Conservation (phyloP, 2,797 vertebrate genomes). For the Esox lucius region DNA sequence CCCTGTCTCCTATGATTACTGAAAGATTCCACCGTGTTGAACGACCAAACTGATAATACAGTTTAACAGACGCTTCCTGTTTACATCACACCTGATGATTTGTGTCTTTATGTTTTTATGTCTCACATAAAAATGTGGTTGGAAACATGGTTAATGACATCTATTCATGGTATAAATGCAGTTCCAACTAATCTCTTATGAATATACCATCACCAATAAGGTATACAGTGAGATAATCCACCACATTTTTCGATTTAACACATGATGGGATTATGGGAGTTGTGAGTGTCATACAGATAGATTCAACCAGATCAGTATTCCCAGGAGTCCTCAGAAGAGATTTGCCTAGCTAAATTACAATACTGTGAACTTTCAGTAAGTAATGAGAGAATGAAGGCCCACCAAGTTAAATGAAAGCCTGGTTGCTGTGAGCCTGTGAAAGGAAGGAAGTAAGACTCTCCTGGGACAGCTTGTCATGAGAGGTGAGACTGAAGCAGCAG, state of each 20-base stretch:
- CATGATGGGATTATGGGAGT: constrained; percentile 41
- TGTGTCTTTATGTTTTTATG: too few relatives aligned
- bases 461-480: constrained; percentile 73
- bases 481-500: constrained; percentile 75
- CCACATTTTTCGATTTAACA: constrained; percentile 34
- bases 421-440: constrained; percentile 53
- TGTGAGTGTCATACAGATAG: constrained; percentile 37
- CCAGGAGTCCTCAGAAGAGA: constrained; percentile 28
- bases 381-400: constrained; percentile 29
- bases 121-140: too few relatives aligned
- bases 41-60: too few relatives aligned
- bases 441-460: constrained; percentile 55
- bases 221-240: neutral
- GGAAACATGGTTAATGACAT: neutral
- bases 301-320: constrained; percentile 45
- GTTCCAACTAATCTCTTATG: neutral
- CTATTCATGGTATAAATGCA: neutral
- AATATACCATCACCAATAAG: neutral
- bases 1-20: too few relatives aligned
- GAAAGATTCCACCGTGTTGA: too few relatives aligned
- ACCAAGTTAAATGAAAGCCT: constrained; percentile 45
- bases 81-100: too few relatives aligned
- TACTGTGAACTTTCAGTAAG: constrained; percentile 50
- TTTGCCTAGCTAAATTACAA: constrained; percentile 67
- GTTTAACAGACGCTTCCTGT: too few relatives aligned